A percentile compares a stretch with the other conserved stretches of the same genome.
Conservation (phyloP, 2,113 vertebrate genomes). For the Isurus oxyrinchus region DNA sequence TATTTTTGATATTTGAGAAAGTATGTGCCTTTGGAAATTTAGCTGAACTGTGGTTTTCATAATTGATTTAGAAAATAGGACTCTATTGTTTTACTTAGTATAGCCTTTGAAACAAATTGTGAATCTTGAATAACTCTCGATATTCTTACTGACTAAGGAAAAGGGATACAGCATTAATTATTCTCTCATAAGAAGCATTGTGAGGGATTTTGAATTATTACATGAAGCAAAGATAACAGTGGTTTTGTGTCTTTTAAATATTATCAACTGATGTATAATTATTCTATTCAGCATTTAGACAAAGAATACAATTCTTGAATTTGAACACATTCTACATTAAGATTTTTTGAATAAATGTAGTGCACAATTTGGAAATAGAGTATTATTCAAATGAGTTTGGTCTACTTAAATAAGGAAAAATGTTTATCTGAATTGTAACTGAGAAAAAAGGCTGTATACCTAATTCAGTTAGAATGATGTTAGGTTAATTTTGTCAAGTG, state of each 20-base stretch:
- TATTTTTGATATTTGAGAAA: not conserved
- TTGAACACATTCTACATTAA: not conserved
- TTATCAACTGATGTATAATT: not conserved
- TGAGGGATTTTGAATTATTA: not conserved
- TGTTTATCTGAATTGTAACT: not conserved
- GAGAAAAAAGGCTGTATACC: not conserved
- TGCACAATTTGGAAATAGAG: not conserved
- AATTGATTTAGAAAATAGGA: not conserved
- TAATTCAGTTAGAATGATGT: not conserved
- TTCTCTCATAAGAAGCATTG: too few relatives aligned
- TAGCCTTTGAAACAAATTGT: not conserved
- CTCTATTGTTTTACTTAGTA: not conserved
- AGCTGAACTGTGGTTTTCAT: not conserved
- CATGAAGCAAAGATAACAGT: not conserved
- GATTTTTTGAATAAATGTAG: not conserved
- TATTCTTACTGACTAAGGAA: not conserved
- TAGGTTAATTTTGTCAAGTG: not conserved
- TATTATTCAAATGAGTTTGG: not conserved
- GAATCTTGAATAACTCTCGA: not conserved
- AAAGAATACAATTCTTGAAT: not conserved
- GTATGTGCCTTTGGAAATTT: not conserved
- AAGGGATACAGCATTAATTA: not conserved
- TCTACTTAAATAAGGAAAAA: not conserved
- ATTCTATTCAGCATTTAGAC: not conserved
- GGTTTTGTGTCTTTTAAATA: not conserved